These are phyloP conservation scores for Hemibagrus guttatus DNA, from an alignment of 2,797 vertebrate species.

Conservation along the genomic window DNA sequence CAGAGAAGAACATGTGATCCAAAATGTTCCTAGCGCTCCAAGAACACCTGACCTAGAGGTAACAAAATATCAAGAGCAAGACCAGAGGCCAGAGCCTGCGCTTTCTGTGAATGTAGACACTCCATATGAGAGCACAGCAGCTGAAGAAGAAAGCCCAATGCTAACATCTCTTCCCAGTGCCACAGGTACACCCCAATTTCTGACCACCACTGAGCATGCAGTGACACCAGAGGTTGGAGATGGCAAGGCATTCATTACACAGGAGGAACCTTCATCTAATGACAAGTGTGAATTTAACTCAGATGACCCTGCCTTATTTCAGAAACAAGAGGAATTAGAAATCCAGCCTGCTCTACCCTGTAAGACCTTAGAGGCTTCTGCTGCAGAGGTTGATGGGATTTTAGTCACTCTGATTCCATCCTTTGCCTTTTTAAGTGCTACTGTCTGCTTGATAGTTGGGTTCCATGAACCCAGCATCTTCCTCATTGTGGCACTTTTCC, in stretches of 20 bases:
- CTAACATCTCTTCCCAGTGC: slow-evolving; percentile 39
- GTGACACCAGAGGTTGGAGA: neutral
- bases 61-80: slow-evolving; percentile 38
- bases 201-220: slow-evolving; percentile 12
- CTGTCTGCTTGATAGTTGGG: slow-evolving; percentile 65
- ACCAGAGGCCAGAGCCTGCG: slow-evolving; percentile 38
- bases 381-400: slow-evolving; percentile 47
- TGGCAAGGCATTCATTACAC: neutral
- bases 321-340: slow-evolving; percentile 21
- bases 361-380: slow-evolving; percentile 10
- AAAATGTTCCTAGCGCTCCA: slow-evolving; percentile 31
- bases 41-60: slow-evolving; percentile 40
- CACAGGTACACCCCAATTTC: slow-evolving; percentile 47
- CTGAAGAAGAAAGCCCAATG: slow-evolving; percentile 44
- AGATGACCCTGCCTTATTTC: slow-evolving; percentile 18
- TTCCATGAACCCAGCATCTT: slow-evolving; percentile 66
- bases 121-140: neutral
- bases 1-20: slow-evolving; percentile 45
- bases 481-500: slow-evolving; percentile 67
- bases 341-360: slow-evolving; percentile 36
- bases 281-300: slow-evolving; percentile 12
- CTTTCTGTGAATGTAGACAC: slow-evolving; percentile 45
- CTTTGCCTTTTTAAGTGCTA: slow-evolving; percentile 63
- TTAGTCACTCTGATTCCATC: slow-evolving; percentile 60
- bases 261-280: slow-evolving; percentile 16